Conservation (phyloP, 2,797 vertebrate genomes). For the Sebastes hubbsi region DNA sequence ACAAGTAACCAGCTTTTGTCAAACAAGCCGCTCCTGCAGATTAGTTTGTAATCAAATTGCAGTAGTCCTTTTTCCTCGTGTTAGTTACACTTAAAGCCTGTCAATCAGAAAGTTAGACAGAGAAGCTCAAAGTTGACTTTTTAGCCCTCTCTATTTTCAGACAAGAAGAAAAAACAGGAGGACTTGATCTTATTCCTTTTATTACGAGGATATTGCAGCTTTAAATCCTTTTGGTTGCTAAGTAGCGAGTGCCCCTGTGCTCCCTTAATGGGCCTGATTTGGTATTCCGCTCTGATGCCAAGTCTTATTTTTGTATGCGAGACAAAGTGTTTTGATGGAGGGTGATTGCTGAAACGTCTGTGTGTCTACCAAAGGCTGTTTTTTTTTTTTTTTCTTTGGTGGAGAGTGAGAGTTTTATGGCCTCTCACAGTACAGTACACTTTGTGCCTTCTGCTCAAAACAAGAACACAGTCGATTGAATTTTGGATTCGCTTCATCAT, state of each 20-base stretch:
- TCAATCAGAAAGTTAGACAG: constrained; percentile 47
- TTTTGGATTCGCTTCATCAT: constrained; percentile 91
- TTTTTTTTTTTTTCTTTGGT: constrained; percentile 68
- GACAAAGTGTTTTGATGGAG: constrained; percentile 99
- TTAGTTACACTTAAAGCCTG: constrained; percentile 21
- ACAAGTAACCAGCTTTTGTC: constrained; percentile 33
- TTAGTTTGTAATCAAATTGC: constrained; percentile 39
- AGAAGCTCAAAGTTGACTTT: constrained; percentile 69
- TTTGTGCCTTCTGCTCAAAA: constrained; percentile 91
- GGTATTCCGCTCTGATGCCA: constrained; percentile 94
- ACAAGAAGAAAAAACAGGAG: constrained; percentile 36
- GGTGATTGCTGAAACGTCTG: constrained; percentile 92
- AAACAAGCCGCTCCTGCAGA: constrained; percentile 17
- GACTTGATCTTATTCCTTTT: constrained; percentile 85
- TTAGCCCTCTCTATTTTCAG: constrained; percentile 73
- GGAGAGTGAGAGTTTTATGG: constrained; percentile 90
- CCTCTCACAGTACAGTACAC: constrained; percentile 92
- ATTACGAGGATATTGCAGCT: constrained; percentile 86
- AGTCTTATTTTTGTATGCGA: constrained; percentile 99
- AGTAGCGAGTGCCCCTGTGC: constrained; percentile 94
- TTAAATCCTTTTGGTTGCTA: constrained; percentile 96
- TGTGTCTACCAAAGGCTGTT: constrained; percentile 91
- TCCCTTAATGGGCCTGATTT: constrained; percentile 97
- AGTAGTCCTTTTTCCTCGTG: not conserved
- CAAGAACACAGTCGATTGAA: constrained; percentile 90